Evolutionary conservation across 2,888 invertebrate species (phyloP), one percentile per base, ranked within the genome.

Genomic region (Nasonia oneida): DNA sequence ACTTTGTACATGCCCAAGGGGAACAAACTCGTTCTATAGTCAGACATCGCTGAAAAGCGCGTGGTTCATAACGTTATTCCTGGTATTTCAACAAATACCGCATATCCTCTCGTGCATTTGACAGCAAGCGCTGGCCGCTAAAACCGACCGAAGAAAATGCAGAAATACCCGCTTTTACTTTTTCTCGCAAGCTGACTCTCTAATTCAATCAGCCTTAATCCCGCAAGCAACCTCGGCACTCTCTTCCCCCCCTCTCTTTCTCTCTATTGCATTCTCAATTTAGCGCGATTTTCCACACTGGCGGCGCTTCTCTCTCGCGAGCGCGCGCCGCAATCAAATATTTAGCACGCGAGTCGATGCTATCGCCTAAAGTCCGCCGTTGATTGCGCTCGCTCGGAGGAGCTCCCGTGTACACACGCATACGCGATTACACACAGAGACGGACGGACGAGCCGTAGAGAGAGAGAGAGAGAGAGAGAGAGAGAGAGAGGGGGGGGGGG

Each of bases 321-420:
- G 29, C 23, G 6, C 53, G 1, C 57, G 47, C 74, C 83, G 70
- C 83, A 74, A 83, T 84, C 83, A 83, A 86, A 86, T 77, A 86
- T 84, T 87, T 86, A 85, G 80, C 75, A 79, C 78, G 81, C 61
- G 77, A 85, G 79, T 86, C 76, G 84, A 80, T 87, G 79, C 67
- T 84, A 83, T 83, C 74, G 84, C 61, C 50, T 29, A 75, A 74
- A 82, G 75, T 57, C 74, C 71, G 78, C 75, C 70, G 76, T 50
- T 70, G 78, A 78, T 79, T 78, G 78, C 76, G 47, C 47, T 50
- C 14, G 39, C 33, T 61, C 23, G 33, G 67, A 67, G 12, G n/a
- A 3, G 14, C n/a, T 2, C 23, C 33, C n/a, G 67, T 67, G 67
- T 67, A n/a, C 23, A 23, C 67, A 29, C 61, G 29, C 29, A 29